These are phyloP conservation scores for Lycodopsis pacificus DNA, from an alignment of 2,797 vertebrate species.

Conservation along the genomic window DNA sequence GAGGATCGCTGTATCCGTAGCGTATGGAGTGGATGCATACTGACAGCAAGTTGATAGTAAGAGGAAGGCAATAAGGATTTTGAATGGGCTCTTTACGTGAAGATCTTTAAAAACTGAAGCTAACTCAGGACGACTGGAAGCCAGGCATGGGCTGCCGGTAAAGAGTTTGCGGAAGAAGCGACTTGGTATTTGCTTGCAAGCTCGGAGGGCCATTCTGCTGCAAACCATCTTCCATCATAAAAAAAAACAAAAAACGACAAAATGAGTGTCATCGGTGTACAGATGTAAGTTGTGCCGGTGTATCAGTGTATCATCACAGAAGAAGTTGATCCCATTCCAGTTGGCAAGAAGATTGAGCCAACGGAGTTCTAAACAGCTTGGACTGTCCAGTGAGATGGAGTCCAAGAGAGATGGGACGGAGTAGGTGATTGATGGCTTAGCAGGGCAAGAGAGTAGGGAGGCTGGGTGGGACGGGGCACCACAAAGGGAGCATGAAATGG, in stretches of 20 bases:
- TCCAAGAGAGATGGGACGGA: background rate
- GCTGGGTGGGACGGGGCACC: too few species aligned
- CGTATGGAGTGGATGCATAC: background rate
- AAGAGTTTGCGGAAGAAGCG: background rate
- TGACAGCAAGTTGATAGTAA: background rate
- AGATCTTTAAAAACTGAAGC: background rate
- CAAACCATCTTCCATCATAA: too few species aligned
- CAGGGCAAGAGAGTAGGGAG: too few species aligned
- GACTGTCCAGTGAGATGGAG: background rate
- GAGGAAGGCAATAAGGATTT: background rate
- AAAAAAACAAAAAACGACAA: too few species aligned
- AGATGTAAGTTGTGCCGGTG: background rate
- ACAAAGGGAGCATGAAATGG: too few species aligned
- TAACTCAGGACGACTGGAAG: background rate
- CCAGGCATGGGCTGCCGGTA: background rate
- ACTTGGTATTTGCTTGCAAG: background rate
- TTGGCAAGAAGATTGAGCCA: background rate
- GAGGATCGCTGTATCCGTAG: background rate
- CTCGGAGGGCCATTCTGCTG: too few species aligned
- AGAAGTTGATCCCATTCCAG: background rate
- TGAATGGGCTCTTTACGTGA: background rate
- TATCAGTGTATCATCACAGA: background rate
- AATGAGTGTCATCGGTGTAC: background rate
- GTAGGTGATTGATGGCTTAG: background rate
- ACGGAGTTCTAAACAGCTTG: background rate